Evolutionary conservation across 2,113 vertebrate species (phyloP), one percentile per base, ranked within the genome.

Genomic region (Orientallactaga bullata): DNA sequence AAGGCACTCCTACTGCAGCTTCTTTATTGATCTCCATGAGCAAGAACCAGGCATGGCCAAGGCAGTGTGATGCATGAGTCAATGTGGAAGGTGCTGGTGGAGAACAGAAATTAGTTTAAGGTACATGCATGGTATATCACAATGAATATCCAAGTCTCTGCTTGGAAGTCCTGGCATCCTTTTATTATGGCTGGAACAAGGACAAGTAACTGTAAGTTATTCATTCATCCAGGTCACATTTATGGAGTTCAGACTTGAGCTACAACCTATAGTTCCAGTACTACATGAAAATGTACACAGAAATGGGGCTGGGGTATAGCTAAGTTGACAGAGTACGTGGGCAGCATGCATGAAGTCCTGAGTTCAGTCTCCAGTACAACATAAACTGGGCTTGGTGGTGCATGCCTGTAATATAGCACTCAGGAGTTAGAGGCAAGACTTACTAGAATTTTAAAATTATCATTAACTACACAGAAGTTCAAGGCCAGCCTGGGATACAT

Each of bases 11-110:
- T 95, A 97, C 78, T 73, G 35, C 93, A 89, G 96, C 95, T 92
- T 98, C 89, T 93, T 94, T 94, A 96, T 97, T 91, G 95, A 95
- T 95, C 94, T 96, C 88, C n/a, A n/a, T n/a, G 69, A 63, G 55
- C 69, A 83, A 96, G 90, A 96, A 68, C 91, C 66, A 80, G 84
- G 20, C 7, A 71, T 0, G 20, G 94, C 72, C 86, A 92, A 91
- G 96, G 91, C 93, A 97, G 95, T 77, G 94, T 95, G 93, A 97
- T 90, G 91, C 82, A 90, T 74, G 90, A 93, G 89, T 71, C 97
- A 97, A 47, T n/a, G 47, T 3, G 7, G 55, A 91, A 81, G 11
- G 32, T 42, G 55, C 17, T 72, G 61, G 7, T 39, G 21, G n/a
- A 96, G 95, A 96, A 96, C 71, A 93, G 92, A 88, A 93, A 93